Evolutionary conservation across 1,140 invertebrate genomes (phyloP), one percentile per base, ranked within the genome.

Genomic region (Pseudomyrmex gracilis): DNA sequence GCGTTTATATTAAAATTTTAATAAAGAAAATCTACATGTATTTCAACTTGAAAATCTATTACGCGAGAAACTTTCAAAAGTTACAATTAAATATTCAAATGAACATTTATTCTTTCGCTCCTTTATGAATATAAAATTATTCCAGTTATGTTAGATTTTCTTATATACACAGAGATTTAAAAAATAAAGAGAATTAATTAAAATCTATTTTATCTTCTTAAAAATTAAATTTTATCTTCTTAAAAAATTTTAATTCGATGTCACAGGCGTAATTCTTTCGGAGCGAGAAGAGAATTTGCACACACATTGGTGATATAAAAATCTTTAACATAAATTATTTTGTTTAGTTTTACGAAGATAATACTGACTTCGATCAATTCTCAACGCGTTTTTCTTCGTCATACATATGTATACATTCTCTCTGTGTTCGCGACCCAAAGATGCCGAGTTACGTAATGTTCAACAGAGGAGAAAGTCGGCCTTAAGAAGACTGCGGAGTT

Each of bases 361-460:
- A 80, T 67, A 34, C 34, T 34, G 60, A 68, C 45, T 45, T 49
- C 74, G 84, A 63, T 66, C 57, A 63, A 53, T 45, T 68, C 60
- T 43, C 34, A 7, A 1, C n/a, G 63, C 17, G 17, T 20, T n/a
- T 80, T 70, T 80, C 13, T 55, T 58, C 8, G 13, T 58, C 10
- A 34, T 24, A 24, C 24, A 24, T 24, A 24, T 34, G 7, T 34
- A 34, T 34, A 34, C 34, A 34, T 34, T 87, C 77, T 86, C 64
- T 74, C 45, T 9, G 60, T n/a, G 43, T 57, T 83, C 58, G 85
- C 64, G 68, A 71, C 43, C 67, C 17, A 86, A 83, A 86, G 77
- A 73, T 85, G 68, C 77, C 17, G 85, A 76, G 70, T 87, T 87
- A 64, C 85, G 85, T 71, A 87, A 87, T 87, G 70, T 68, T 86